These are phyloP conservation scores for Lycophotia porphyrea DNA, from an alignment of 2,888 invertebrate species.

Conservation along the genomic window DNA sequence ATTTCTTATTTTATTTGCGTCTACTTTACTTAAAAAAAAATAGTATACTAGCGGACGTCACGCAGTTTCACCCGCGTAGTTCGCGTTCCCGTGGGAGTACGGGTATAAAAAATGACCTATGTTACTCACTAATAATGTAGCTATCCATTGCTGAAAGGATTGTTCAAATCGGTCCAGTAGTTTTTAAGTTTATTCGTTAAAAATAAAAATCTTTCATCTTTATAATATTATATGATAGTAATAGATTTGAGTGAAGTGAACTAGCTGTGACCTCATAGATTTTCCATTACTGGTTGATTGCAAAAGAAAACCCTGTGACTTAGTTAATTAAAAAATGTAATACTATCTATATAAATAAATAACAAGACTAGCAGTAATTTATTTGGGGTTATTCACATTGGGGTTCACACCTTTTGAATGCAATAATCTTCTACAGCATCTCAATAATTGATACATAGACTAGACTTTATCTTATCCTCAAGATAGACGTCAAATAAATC, in stretches of 20 bases:
- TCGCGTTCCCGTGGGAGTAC: too few species aligned
- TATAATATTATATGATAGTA: too few species aligned
- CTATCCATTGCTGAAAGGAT: too few species aligned
- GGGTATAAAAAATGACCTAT: too few species aligned
- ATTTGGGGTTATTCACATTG: background rate
- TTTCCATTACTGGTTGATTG: background rate
- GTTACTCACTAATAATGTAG: too few species aligned
- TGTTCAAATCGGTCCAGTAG: too few species aligned
- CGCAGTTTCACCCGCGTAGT: too few species aligned
- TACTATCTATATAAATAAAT: background rate
- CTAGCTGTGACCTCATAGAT: too few species aligned
- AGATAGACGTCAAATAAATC: constrained; percentile 9
- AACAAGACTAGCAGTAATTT: background rate
- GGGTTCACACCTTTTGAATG: background rate
- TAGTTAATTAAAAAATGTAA: background rate
- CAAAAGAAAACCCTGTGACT: background rate
- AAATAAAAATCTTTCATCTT: too few species aligned
- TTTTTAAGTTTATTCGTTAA: too few species aligned
- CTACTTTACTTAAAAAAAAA: background rate
- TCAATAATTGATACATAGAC: background rate
- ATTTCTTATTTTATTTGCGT: too few species aligned
- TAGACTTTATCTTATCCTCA: background rate
- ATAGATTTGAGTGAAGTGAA: background rate
- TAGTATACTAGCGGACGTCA: too few species aligned
- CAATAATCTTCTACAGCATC: background rate